phyloP scores from a whole-genome alignment of 2,888 invertebrate species.

The Rhamnusium bicolor region DNA sequence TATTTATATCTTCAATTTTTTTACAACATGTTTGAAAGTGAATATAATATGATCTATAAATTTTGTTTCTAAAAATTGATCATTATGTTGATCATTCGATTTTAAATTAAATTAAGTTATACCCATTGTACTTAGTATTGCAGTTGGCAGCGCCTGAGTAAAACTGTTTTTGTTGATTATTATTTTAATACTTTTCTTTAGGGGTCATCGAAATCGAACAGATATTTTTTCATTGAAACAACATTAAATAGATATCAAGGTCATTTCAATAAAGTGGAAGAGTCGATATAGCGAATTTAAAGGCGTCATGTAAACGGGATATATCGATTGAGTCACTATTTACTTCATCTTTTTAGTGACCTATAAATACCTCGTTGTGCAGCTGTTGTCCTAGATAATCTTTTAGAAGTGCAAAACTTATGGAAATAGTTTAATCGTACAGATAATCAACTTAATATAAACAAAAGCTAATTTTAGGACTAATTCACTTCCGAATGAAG shows the following conservation, averaged over 20 bases:
- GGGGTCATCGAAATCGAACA: conserved; percentile 3
- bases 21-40: too few relatives aligned
- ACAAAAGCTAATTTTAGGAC: too few relatives aligned
- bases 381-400: conserved; percentile 23
- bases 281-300: conserved; percentile 37
- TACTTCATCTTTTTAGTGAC: conserved; percentile 26
- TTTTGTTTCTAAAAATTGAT: too few relatives aligned
- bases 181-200: not conserved
- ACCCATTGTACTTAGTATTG: too few relatives aligned
- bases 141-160: too few relatives aligned
- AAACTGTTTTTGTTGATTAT: too few relatives aligned
- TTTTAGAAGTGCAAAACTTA: conserved; percentile 15
- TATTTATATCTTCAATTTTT: too few relatives aligned
- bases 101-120: too few relatives aligned
- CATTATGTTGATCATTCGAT: too few relatives aligned
- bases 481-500: too few relatives aligned
- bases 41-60: too few relatives aligned
- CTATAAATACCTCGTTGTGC: conserved; percentile 31
- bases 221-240: not conserved
- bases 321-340: conserved; percentile 39
- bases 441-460: not conserved
- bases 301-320: conserved; percentile 26
- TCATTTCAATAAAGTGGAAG: conserved; percentile 41
- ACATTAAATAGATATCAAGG: conserved; percentile 28
- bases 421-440: not conserved